Conservation (phyloP, 2,113 vertebrate species). For the Anas platyrhynchos region DNA sequence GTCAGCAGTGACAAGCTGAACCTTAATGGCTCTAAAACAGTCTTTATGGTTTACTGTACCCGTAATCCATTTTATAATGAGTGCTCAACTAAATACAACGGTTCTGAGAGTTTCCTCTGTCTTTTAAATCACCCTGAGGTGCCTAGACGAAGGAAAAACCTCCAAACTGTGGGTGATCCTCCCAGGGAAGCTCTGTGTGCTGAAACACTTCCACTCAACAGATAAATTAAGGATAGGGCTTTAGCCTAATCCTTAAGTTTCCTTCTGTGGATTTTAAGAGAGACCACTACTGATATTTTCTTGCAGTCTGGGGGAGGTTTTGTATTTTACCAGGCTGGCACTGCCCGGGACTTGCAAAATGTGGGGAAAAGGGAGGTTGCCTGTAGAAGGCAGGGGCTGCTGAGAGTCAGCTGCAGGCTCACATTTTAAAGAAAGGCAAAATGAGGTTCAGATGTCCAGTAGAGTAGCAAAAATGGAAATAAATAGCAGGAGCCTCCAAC, state of each 20-base stretch:
- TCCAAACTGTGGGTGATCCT: constrained; percentile 36
- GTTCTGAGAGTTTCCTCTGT: background rate
- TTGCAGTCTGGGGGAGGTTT: background rate
- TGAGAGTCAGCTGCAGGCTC: background rate
- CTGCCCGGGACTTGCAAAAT: background rate
- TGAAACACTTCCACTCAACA: background rate
- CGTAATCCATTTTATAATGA: constrained; percentile 47
- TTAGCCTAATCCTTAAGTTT: constrained; percentile 53
- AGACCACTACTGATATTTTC: constrained; percentile 20
- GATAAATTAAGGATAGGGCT: constrained; percentile 38
- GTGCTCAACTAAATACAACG: constrained; percentile 4
- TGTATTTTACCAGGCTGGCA: background rate
- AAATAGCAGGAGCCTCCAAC: background rate
- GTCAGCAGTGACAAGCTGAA: constrained; percentile 63
- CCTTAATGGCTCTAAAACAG: constrained; percentile 65
- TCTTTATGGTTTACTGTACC: constrained; percentile 54
- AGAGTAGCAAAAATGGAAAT: background rate
- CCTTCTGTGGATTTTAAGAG: constrained; percentile 42
- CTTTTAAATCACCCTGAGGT: constrained; percentile 53
- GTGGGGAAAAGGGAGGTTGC: background rate
- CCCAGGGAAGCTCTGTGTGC: background rate
- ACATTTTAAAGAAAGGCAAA: background rate
- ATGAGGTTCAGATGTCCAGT: background rate
- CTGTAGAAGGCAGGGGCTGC: background rate
- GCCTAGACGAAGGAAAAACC: background rate